Evolutionary conservation across 2,113 vertebrate species (phyloP).

Genomic region (Leucosticte australis): DNA sequence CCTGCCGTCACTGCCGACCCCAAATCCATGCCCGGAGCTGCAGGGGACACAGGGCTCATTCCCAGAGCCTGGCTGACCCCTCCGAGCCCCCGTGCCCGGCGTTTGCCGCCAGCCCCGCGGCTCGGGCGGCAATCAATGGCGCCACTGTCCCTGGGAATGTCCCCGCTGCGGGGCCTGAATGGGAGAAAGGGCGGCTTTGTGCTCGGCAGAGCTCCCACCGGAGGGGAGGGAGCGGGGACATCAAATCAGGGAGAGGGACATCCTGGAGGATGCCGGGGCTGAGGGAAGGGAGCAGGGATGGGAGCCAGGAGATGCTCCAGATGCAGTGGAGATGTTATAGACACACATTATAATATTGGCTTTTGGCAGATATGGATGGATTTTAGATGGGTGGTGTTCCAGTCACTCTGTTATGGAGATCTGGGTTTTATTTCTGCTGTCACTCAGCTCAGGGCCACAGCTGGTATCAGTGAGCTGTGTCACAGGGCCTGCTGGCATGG

Average conservation of each 20-base stretch:
- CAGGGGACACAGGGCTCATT: neutral
- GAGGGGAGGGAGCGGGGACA: neutral
- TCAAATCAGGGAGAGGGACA: neutral
- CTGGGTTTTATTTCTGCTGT: too few relatives aligned
- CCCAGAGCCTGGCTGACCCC: neutral
- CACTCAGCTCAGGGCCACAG: too few relatives aligned
- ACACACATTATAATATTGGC: neutral
- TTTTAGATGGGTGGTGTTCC: too few relatives aligned
- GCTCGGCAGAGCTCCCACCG: neutral
- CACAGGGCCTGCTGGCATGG: too few relatives aligned
- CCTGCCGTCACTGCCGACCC: neutral
- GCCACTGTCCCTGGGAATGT: conserved; percentile 55
- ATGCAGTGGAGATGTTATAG: fast-evolving
- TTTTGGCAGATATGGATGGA: too few relatives aligned
- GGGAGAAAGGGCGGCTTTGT: conserved; percentile 73
- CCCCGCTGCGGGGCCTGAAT: neutral
- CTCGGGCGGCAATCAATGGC: conserved; percentile 38
- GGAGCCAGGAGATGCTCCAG: neutral
- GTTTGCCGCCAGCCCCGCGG: neutral
- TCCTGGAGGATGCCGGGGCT: neutral
- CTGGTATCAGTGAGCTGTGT: too few relatives aligned
- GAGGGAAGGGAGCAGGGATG: neutral
- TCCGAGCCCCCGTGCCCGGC: neutral
- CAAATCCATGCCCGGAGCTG: fast-evolving
- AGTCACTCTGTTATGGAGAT: too few relatives aligned